These are phyloP conservation scores for Benitochromis conjunctus DNA, from an alignment of 2,113 vertebrate species.

Conservation along the genomic window DNA sequence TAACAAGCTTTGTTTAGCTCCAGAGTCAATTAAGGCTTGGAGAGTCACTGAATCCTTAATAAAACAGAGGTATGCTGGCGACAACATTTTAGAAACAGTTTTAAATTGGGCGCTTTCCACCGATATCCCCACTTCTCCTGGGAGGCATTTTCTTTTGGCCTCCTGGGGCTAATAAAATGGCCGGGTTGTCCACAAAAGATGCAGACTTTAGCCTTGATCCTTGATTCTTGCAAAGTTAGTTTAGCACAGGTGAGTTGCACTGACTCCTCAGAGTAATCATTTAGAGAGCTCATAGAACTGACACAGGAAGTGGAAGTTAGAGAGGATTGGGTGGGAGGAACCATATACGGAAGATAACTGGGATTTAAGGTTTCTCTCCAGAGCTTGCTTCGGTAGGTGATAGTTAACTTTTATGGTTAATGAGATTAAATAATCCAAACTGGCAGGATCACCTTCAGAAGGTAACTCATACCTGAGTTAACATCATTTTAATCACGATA, in stretches of 20 bases:
- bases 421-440: neutral
- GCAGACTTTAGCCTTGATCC: neutral
- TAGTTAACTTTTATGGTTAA: neutral
- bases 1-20: neutral
- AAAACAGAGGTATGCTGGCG: neutral
- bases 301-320: neutral
- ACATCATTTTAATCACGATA: too few relatives aligned
- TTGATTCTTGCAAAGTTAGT: neutral
- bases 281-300: neutral
- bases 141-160: neutral
- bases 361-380: neutral
- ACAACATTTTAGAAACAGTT: neutral
- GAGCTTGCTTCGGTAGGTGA: neutral
- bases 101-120: neutral
- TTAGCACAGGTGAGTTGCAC: neutral
- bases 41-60: neutral
- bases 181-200: neutral
- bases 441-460: neutral
- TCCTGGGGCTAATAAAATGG: neutral
- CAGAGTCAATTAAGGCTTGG: neutral
- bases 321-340: rapidly evolving
- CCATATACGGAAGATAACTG: rapidly evolving
- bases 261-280: neutral
- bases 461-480: neutral
- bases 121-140: rapidly evolving